These are phyloP conservation scores for Empis livida DNA, from an alignment of 2,888 invertebrate species.

Conservation along the genomic window DNA sequence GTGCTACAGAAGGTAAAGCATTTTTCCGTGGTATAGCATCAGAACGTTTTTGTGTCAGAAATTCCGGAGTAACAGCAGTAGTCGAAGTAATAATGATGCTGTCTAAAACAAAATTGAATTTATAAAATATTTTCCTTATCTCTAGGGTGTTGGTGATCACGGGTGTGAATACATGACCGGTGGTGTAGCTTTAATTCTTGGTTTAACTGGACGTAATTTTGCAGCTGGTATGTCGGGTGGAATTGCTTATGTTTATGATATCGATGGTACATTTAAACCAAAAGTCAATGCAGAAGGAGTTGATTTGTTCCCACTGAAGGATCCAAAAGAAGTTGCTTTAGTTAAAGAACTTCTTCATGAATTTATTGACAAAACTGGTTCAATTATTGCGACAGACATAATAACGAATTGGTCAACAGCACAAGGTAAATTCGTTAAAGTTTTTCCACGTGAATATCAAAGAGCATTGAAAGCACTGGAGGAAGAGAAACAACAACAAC, in stretches of 20 bases:
- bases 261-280: conserved; percentile 68
- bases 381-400: conserved; percentile 66
- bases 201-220: conserved; percentile 93
- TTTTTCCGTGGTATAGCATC: conserved; percentile 95
- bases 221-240: conserved; percentile 98
- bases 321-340: conserved; percentile 59
- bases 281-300: conserved; percentile 94
- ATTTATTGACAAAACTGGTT: conserved; percentile 79
- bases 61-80: conserved; percentile 91
- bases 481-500: conserved; percentile 25
- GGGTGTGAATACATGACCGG: conserved; percentile 99
- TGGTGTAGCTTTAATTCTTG: conserved; percentile 79
- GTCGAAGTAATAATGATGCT: conserved; percentile 50
- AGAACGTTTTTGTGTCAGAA: conserved; percentile 95
- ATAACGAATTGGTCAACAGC: conserved; percentile 67
- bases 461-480: conserved; percentile 63
- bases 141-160: conserved; percentile 94
- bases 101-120: background rate
- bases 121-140: background rate
- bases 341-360: conserved; percentile 69
- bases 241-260: conserved; percentile 89
- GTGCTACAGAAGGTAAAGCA: conserved; percentile 88
- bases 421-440: conserved; percentile 76
- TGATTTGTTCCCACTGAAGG: conserved; percentile 72
- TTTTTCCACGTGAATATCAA: conserved; percentile 96